Conservation (phyloP, 2,113 vertebrate genomes). For the Diadophis punctatus region DNA sequence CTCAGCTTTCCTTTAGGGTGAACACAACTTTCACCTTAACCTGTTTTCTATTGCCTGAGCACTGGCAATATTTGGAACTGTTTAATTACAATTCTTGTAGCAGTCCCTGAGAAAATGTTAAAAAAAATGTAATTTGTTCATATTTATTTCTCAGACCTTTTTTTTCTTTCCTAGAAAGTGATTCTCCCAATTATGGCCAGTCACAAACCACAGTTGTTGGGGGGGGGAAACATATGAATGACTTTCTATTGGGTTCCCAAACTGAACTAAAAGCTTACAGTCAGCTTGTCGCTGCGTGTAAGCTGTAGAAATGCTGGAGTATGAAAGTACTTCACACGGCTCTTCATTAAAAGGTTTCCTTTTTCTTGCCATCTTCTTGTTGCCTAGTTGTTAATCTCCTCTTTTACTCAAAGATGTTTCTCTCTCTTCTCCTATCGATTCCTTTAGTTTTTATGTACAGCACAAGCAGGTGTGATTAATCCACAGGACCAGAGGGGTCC, state of each 20-base stretch:
- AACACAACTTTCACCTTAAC: neutral
- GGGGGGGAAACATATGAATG: constrained; percentile 6
- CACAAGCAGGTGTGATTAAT: constrained; percentile 51
- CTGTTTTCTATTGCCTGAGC: neutral
- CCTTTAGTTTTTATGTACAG: constrained; percentile 61
- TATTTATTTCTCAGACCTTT: too few relatives aligned
- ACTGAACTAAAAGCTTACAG: constrained; percentile 32
- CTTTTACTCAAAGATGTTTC: constrained; percentile 46
- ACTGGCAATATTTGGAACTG: neutral
- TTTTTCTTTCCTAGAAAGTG: constrained; percentile 8
- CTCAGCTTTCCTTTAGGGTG: neutral
- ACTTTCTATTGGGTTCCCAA: constrained; percentile 37
- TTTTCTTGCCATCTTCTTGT: constrained; percentile 43
- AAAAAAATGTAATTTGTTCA: constrained; percentile 17
- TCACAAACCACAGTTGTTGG: neutral
- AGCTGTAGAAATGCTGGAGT: constrained; percentile 23
- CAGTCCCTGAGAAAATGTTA: constrained; percentile 21
- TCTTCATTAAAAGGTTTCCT: constrained; percentile 27
- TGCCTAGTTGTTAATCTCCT: constrained; percentile 53
- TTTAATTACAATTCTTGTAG: constrained; percentile 21
- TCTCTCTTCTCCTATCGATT: neutral
- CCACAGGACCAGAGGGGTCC: constrained; percentile 36
- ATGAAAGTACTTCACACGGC: neutral
- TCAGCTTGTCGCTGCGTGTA: constrained; percentile 16
- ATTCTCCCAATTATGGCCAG: neutral